Conservation (phyloP, 2,888 invertebrate genomes). For the Acronicta alni region DNA sequence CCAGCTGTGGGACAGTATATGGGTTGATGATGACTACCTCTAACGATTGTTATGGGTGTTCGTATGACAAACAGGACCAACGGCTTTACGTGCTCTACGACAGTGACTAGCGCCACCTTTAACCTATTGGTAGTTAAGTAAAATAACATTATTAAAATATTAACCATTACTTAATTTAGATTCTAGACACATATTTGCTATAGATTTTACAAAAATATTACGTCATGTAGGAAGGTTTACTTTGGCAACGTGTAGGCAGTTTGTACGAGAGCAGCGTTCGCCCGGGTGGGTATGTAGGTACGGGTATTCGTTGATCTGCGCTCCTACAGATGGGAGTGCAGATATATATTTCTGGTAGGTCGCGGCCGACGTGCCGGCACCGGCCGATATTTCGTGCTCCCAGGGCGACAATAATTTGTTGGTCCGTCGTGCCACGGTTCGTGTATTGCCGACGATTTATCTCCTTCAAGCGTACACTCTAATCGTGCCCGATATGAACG, state of each 20-base stretch:
- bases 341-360: conserved; percentile 76
- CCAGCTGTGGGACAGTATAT: too few species aligned
- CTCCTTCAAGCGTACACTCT: conserved; percentile 75
- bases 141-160: too few species aligned
- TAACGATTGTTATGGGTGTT: too few species aligned
- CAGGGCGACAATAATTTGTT: conserved; percentile 86
- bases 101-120: too few species aligned
- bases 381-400: conserved; percentile 83
- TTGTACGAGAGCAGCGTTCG: conserved; percentile 35
- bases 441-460: conserved; percentile 79
- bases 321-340: conserved; percentile 65
- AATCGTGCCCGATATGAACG: conserved; percentile 74
- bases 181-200: too few species aligned
- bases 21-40: too few species aligned
- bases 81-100: too few species aligned
- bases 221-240: conserved; percentile 29
- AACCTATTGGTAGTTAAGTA: too few species aligned
- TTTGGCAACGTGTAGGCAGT: conserved; percentile 41
- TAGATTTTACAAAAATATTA: neutral
- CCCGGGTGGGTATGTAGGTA: conserved; percentile 18
- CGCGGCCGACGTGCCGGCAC: conserved; percentile 70
- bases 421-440: conserved; percentile 78
- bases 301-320: conserved; percentile 55
- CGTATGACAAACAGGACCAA: too few species aligned
- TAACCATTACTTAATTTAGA: too few species aligned